Conservation (phyloP, 2,113 vertebrate genomes). For the Tragulus kanchil region DNA sequence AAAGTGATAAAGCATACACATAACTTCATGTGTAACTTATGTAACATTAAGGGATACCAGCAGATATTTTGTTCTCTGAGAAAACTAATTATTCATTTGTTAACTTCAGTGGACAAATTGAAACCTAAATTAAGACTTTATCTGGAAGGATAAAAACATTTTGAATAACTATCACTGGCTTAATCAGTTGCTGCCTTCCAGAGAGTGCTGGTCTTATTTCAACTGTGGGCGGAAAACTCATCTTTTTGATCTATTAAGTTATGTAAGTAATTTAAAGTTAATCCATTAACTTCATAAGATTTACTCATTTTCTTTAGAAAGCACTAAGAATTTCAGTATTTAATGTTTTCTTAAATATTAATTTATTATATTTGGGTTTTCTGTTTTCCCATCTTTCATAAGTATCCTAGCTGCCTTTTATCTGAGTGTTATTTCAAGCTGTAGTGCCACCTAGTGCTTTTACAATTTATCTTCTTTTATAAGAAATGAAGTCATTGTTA, state of each 20-base stretch:
- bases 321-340: not conserved
- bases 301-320: slow-evolving; percentile 14
- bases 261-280: slow-evolving; percentile 17
- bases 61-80: slow-evolving; percentile 26
- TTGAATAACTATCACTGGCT: slow-evolving; percentile 37
- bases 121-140: slow-evolving; percentile 59
- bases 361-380: slow-evolving; percentile 33
- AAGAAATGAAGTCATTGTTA: not conserved
- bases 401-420: not conserved
- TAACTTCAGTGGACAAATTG: not conserved
- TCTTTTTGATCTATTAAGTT: not conserved
- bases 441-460: slow-evolving; percentile 79
- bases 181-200: slow-evolving; percentile 29
- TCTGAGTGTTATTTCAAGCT: slow-evolving; percentile 63
- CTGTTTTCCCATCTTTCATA: not conserved
- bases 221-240: not conserved
- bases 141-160: not conserved
- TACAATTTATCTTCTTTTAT: not conserved
- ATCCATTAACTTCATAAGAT: not conserved
- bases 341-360: slow-evolving; percentile 48
- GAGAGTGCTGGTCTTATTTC: not conserved
- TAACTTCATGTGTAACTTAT: not conserved
- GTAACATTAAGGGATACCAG: not conserved
- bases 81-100: not conserved
- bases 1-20: not conserved